These are phyloP conservation scores for Hirtodrosophila trivittata DNA, from an alignment of 2,888 invertebrate genomes.

Conservation along the genomic window DNA sequence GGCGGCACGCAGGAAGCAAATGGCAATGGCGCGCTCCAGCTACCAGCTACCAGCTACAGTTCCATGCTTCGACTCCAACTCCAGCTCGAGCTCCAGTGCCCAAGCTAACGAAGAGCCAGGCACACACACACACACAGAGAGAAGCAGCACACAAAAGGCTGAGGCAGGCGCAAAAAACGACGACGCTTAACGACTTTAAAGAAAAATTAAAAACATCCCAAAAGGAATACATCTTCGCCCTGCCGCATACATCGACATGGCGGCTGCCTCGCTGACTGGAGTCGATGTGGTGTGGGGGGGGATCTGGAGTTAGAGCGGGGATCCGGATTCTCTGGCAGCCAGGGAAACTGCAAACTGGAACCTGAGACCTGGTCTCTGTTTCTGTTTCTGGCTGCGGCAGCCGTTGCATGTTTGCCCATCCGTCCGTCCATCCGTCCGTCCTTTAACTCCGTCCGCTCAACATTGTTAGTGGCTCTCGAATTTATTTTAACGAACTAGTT, in stretches of 20 bases:
- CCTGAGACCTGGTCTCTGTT: slow-evolving; percentile 26
- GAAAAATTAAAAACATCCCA: slow-evolving; percentile 81
- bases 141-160: slow-evolving; percentile 16
- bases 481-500: slow-evolving; percentile 83
- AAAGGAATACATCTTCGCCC: slow-evolving; percentile 80
- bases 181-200: slow-evolving; percentile 79
- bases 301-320: too few species aligned
- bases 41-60: slow-evolving; percentile 18
- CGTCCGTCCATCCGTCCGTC: slow-evolving; percentile 33
- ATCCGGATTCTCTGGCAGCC: neutral
- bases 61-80: slow-evolving; percentile 4
- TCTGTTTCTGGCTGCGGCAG: slow-evolving; percentile 22
- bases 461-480: slow-evolving; percentile 78
- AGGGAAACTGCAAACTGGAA: slow-evolving; percentile 30
- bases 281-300: neutral
- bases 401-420: slow-evolving; percentile 66
- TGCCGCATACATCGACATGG: slow-evolving; percentile 70
- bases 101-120: slow-evolving; percentile 60
- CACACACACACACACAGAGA: slow-evolving; percentile 39
- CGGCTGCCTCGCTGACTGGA: slow-evolving; percentile 10
- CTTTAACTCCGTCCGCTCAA: slow-evolving; percentile 44
- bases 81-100: neutral
- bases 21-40: slow-evolving; percentile 66
- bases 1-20: slow-evolving; percentile 71
- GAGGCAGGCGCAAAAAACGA: slow-evolving; percentile 60